Evolutionary conservation across 2,888 invertebrate species (phyloP).

Genomic region (Adela reaumurella): DNA sequence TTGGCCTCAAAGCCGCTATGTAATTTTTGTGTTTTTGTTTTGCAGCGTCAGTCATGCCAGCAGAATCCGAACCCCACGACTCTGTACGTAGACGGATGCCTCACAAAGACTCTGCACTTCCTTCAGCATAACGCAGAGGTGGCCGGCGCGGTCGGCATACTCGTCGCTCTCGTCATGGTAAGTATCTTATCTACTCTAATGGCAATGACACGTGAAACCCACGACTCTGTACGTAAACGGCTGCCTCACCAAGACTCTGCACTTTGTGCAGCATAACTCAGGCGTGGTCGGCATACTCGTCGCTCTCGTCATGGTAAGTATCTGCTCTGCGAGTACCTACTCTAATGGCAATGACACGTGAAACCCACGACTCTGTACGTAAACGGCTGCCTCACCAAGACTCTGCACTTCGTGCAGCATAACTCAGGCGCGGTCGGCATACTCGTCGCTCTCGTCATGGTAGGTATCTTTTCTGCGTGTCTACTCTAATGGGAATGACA

Average conservation of each 20-base stretch:
- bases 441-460: slow-evolving; percentile 81
- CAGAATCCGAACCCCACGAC: slow-evolving; percentile 57
- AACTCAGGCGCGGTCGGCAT: slow-evolving; percentile 79
- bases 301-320: slow-evolving; percentile 76
- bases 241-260: slow-evolving; percentile 58
- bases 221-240: too few species aligned
- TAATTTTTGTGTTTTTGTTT: slow-evolving; percentile 11
- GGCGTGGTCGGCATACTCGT: slow-evolving; percentile 76
- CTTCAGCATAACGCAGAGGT: slow-evolving; percentile 75
- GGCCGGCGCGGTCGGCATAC: slow-evolving; percentile 77
- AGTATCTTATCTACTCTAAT: slow-evolving; percentile 13
- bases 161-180: slow-evolving; percentile 84
- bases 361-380: too few species aligned
- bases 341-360: too few species aligned
- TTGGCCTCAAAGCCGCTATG: background rate
- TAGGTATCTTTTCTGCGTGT: slow-evolving; percentile 44
- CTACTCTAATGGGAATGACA: too few species aligned
- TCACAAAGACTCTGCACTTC: slow-evolving; percentile 64
- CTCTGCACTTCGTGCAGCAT: slow-evolving; percentile 67
- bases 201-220: too few species aligned
- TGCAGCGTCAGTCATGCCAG: slow-evolving; percentile 57
- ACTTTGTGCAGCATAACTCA: slow-evolving; percentile 73
- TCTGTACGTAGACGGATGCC: slow-evolving; percentile 73
- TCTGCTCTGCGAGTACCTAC: too few species aligned
- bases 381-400: slow-evolving; percentile 44